Base-by-base conservation (phyloP, 2,113 vertebrate species). In the Melanostigma gelatinosum region DNA sequence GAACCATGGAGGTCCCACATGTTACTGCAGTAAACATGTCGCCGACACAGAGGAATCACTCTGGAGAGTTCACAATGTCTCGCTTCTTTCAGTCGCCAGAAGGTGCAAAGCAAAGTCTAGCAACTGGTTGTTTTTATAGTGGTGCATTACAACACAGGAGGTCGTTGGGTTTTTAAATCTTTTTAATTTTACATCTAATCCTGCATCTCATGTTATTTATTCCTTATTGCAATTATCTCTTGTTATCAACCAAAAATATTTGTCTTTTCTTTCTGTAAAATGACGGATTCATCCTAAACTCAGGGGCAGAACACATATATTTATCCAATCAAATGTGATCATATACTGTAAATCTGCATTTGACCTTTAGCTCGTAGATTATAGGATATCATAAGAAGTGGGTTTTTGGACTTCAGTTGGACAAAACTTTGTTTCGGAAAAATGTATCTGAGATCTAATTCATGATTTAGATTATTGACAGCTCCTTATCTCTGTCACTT, bases 51-150 rank as follows among this genome's bases (percentile, higher is more conserved):
- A 74, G 52, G 64, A 63, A 36, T 68, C 62, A 50, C 24, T 36
- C 24, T 69, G 46, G 69, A 34, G 60, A 73, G 44, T 70, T 57
- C 29, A 18, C 48, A 27, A 29, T 42, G 32, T 65, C 32, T 65
- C 6, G 7, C n/a, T 55, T 12, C 24, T 55, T 72, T 57, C 15
- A 57, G 20, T 72, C 5, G n/a, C 50, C 55, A 79, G 40, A 75
- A 72, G 54, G 46, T 73, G 67, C 67, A 79, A 75, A 78, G 67
- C 62, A 79, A 71, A 75, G 62, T 76, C 66, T 55, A 50, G 55
- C 34, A 22, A 36, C 69, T 46, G 38, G 38, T 27, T 57, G 48
- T 70, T 69, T 22, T 65, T 22, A 55, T 52, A 54, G 54, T 34
- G 27, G 1, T 42, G 11, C 52, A n/a, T 29, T 48, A 44, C 40